Evolutionary conservation across 1,140 invertebrate genomes (phyloP), one percentile per base, ranked within the genome.

Genomic region (Zaprionus ornatus): DNA sequence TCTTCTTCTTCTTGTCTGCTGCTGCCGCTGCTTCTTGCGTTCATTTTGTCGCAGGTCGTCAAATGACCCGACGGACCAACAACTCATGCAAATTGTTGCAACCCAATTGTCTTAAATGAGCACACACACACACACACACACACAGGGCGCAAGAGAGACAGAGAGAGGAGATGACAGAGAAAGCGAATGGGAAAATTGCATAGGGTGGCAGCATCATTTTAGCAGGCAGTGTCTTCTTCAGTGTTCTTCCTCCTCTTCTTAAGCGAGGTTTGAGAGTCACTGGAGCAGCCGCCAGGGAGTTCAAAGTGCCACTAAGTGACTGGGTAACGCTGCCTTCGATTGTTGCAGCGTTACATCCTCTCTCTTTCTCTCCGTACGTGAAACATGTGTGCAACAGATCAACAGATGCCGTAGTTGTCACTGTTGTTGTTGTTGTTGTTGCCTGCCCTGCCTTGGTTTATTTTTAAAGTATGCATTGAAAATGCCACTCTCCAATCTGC

Each of bases 281-380:
- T 76, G 74, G 68, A 76, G 70, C 75, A 77, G 66, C 42, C 59
- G 40, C 13, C 13, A n/a, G 23, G 13, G 25, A 77, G 77, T 84
- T 82, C 81, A 82, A 84, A 84, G 81, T 84, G 80, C 81, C 75
- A 86, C 71, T 84, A 86, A 84, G 82, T 86, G 82, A 86, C 78
- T 86, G 81, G 82, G 82, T 86, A 73, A 84, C 64, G 32, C 48
- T 40, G 59, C 25, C 57, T 32, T 23, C 25, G 56, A 66, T 10
- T 60, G 72, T 69, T 63, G 66, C 54, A 74, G 40, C 54, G 55
- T 29, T 4, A n/a, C n/a, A 29, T 32, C 29, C 29, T 29, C 29
- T 29, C 29, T 29, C 29, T 10, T 9, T 0, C 29, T 37, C 29
- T 35, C 21, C 21, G 54, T 77, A 78, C 55, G 61, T 56, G 63